A percentile compares a stretch with the other conserved stretches of the same genome.
These are phyloP conservation scores for Drosophila sucinea DNA, from an alignment of 1,140 invertebrate genomes.

Conservation along the genomic window DNA sequence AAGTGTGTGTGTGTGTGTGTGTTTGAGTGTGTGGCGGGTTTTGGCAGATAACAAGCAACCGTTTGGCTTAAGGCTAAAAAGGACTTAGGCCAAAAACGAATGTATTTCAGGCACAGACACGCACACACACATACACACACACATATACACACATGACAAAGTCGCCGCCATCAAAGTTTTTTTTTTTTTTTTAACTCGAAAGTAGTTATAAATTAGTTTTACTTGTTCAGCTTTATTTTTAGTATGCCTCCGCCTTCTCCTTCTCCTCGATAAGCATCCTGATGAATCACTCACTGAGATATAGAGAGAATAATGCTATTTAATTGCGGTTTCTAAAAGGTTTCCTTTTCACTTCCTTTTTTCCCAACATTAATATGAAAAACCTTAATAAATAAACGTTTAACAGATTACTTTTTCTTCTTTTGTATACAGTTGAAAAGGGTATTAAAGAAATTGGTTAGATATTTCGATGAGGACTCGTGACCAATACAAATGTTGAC, in stretches of 20 bases:
- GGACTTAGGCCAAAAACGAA: slow-evolving; percentile 57
- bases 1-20: slow-evolving; percentile 19
- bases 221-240: slow-evolving; percentile 49
- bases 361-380: background rate
- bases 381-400: slow-evolving; percentile 10
- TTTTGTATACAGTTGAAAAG: background rate
- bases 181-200: slow-evolving; percentile 10
- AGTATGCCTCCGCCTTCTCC: slow-evolving; percentile 29
- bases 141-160: slow-evolving; percentile 55
- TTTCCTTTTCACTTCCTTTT: background rate
- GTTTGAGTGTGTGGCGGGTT: slow-evolving; percentile 33
- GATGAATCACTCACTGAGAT: slow-evolving; percentile 9
- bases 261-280: slow-evolving; percentile 10
- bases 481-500: too few species aligned
- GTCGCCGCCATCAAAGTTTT: slow-evolving; percentile 56
- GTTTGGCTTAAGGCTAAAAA: slow-evolving; percentile 62
- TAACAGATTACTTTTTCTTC: background rate
- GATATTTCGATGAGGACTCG: background rate
- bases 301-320: background rate
- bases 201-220: slow-evolving; percentile 76
- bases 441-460: background rate
- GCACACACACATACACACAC: slow-evolving; percentile 12
- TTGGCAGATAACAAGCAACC: slow-evolving; percentile 59
- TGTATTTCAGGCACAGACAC: slow-evolving; percentile 53
- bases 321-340: slow-evolving; percentile 5